phyloP scores from a whole-genome alignment of 1,140 invertebrate genomes.

The Danaus melanippus region DNA sequence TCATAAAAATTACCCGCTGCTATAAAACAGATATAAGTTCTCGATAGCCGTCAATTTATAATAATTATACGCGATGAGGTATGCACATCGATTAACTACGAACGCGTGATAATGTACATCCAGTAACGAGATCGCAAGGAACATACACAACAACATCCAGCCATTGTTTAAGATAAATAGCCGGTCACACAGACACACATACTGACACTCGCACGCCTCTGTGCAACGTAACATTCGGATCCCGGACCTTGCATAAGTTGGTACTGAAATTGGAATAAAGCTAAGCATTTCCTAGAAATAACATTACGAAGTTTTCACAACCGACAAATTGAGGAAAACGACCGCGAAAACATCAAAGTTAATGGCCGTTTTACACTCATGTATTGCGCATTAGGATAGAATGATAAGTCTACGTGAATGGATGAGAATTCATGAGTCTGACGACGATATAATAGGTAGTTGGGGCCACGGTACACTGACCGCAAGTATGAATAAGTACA shows the following conservation, averaged over 20 bases:
- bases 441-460: conserved; percentile 18
- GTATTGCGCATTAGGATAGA: conserved; percentile 19
- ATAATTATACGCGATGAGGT: no score
- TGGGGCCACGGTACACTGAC: conserved; percentile 17
- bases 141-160: no score
- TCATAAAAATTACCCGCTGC: no score
- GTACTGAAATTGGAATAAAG: conserved; percentile 25
- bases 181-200: conserved; percentile 6
- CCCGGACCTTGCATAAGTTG: not conserved
- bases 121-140: no score
- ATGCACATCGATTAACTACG: no score
- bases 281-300: conserved; percentile 27
- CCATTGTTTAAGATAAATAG: no score
- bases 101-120: no score
- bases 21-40: no score
- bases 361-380: conserved; percentile 18
- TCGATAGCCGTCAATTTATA: no score
- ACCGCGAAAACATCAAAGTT: conserved; percentile 18
- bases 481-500: conserved; percentile 19
- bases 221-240: conserved; percentile 21
- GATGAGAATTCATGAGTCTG: conserved; percentile 20
- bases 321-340: conserved; percentile 37
- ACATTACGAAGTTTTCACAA: conserved; percentile 28
- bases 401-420: conserved; percentile 16
- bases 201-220: conserved; percentile 24